A percentile compares a stretch with the other conserved stretches of the same genome.
These are phyloP conservation scores for Galerucella nymphaeae DNA, from an alignment of 2,888 invertebrate species.

Conservation along the genomic window DNA sequence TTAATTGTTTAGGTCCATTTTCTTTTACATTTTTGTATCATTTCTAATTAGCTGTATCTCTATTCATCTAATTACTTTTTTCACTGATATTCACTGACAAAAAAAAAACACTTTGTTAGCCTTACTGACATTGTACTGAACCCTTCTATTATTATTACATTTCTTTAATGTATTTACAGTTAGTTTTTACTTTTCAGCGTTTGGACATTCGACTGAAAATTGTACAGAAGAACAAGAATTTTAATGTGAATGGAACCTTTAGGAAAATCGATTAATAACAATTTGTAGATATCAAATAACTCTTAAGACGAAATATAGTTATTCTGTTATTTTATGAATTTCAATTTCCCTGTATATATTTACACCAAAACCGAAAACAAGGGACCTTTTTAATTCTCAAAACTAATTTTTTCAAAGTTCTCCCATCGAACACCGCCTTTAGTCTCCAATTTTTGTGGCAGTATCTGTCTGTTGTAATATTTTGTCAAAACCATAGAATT, in stretches of 20 bases:
- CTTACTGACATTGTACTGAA: no score
- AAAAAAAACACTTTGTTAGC: no score
- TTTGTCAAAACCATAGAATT: no score
- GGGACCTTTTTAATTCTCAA: neutral
- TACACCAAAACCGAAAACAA: neutral
- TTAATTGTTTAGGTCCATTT: no score
- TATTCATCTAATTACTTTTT: no score
- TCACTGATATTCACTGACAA: no score
- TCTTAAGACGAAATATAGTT: constrained; percentile 15
- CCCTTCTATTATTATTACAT: no score
- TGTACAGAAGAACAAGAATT: constrained; percentile 90
- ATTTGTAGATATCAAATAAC: constrained; percentile 25
- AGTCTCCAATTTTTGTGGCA: no score
- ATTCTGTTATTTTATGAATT: constrained; percentile 20
- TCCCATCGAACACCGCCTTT: no score
- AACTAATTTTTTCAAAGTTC: neutral
- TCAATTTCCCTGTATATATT: constrained; percentile 12
- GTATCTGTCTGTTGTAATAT: no score
- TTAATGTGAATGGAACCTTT: constrained; percentile 61
- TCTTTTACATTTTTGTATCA: no score
- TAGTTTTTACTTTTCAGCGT: constrained; percentile 73
- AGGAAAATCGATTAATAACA: constrained; percentile 35
- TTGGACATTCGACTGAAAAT: constrained; percentile 87
- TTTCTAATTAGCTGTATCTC: no score
- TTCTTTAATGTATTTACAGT: neutral